These are phyloP conservation scores for Drosophila vallismaia DNA, from an alignment of 2,888 invertebrate species.

Conservation along the genomic window DNA sequence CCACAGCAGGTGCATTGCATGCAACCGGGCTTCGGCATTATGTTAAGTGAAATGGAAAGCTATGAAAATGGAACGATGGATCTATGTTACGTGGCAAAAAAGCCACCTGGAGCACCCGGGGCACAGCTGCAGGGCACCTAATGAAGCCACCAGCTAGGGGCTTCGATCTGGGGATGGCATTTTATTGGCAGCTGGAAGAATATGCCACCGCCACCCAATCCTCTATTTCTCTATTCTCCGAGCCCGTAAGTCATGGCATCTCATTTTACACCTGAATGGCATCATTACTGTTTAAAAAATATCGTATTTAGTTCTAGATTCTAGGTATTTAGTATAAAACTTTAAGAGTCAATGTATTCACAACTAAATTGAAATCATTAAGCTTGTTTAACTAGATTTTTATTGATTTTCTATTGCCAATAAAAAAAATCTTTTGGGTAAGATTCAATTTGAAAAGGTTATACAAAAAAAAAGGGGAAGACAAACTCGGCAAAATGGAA, in stretches of 20 bases:
- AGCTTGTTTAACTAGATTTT: slow-evolving; percentile 40
- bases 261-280: slow-evolving; percentile 63
- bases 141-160: slow-evolving; percentile 19
- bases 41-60: slow-evolving; percentile 69
- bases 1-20: slow-evolving; percentile 23
- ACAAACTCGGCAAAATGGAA: no score
- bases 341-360: not conserved
- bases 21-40: slow-evolving; percentile 27
- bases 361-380: not conserved
- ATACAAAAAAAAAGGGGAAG: not conserved
- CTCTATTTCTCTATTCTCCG: not conserved
- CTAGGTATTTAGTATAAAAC: no score
- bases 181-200: slow-evolving; percentile 58
- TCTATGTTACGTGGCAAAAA: slow-evolving; percentile 12
- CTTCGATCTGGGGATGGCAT: slow-evolving; percentile 53
- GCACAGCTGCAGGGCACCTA: slow-evolving; percentile 26
- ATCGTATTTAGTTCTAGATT: not conserved
- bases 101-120: slow-evolving; percentile 12
- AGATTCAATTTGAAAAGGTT: not conserved
- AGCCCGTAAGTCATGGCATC: slow-evolving; percentile 32
- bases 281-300: slow-evolving; percentile 56
- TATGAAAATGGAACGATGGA: slow-evolving; percentile 53
- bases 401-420: slow-evolving; percentile 4
- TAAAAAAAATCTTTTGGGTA: not conserved
- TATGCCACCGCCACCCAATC: not conserved